Conservation (phyloP, 2,888 invertebrate species). For the Arrhopalites spinosus region DNA sequence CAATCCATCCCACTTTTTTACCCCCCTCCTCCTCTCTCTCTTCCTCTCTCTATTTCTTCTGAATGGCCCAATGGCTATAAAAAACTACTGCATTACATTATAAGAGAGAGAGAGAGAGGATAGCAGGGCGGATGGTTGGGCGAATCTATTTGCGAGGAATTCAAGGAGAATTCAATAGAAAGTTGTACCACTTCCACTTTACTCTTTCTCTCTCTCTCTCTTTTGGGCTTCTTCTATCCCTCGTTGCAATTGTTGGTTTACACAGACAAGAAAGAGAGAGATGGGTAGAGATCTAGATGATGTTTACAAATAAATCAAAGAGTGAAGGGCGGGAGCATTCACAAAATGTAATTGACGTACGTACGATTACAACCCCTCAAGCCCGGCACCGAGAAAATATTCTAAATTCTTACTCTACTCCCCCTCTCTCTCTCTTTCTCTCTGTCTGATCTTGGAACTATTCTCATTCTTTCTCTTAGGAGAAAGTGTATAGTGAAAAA, state of each 20-base stretch:
- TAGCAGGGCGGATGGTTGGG: neutral
- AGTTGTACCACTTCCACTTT: neutral
- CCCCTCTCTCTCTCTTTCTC: neutral
- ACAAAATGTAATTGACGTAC: constrained; percentile 23
- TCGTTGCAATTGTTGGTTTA: neutral
- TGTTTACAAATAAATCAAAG: constrained; percentile 26
- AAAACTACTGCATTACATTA: neutral
- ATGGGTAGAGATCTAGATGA: constrained; percentile 5
- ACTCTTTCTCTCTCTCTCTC: neutral
- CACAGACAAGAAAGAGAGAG: neutral
- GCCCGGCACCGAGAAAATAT: constrained; percentile 12
- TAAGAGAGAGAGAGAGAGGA: neutral
- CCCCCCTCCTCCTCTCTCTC: neutral
- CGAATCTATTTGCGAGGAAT: neutral
- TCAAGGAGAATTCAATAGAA: constrained; percentile 13
- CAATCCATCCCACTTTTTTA: constrained; percentile 30
- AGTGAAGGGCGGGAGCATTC: constrained; percentile 21
- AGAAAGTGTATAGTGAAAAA: neutral
- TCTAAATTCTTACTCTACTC: constrained; percentile 13
- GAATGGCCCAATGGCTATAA: neutral
- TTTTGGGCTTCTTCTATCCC: neutral
- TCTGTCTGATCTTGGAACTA: neutral
- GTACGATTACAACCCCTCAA: constrained; percentile 13
- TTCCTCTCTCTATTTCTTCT: neutral
- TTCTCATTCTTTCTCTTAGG: too few relatives aligned